Percentiles rank a stretch among this genome's conserved stretches.
Evolutionary conservation across 2,797 vertebrate species (phyloP).

Genomic region (Heteromormyrus szaboi): DNA sequence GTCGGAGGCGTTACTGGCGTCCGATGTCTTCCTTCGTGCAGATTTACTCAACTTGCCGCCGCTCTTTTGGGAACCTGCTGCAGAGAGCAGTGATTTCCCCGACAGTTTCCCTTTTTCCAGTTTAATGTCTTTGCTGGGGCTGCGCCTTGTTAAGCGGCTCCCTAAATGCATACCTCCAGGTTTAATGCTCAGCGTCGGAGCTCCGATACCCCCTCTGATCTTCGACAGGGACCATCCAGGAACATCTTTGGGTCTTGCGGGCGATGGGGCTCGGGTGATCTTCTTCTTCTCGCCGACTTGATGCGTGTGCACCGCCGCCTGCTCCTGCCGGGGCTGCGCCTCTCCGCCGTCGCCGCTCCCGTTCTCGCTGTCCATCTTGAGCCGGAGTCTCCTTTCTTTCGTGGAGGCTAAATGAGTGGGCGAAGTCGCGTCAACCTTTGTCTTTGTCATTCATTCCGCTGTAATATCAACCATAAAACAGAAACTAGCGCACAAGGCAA

Average conservation of each 20-base stretch:
- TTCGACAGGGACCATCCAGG: conserved; percentile 84
- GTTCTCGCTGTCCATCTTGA: conserved; percentile 68
- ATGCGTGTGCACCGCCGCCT: conserved; percentile 35
- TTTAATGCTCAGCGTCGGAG: conserved; percentile 58
- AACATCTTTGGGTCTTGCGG: conserved; percentile 85
- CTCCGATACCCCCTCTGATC: conserved; percentile 68
- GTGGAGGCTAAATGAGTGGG: conserved; percentile 63
- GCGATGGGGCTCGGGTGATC: conserved; percentile 80
- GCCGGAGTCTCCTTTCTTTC: conserved; percentile 64
- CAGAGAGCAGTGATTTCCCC: conserved; percentile 47
- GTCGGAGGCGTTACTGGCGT: conserved; percentile 58
- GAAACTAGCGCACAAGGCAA: conserved; percentile 40
- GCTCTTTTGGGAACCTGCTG: conserved; percentile 43
- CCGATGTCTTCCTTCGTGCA: conserved; percentile 60
- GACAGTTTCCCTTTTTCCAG: conserved; percentile 52
- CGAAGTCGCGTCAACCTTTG: conserved; percentile 68
- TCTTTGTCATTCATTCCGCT: conserved; percentile 76
- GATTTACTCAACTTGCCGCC: conserved; percentile 51
- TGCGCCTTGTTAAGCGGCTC: conserved; percentile 62
- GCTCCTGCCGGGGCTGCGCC: conserved; percentile 39
- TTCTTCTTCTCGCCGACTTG: conserved; percentile 70
- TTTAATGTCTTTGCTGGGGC: conserved; percentile 61
- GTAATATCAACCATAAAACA: conserved; percentile 36
- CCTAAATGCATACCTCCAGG: conserved; percentile 63
- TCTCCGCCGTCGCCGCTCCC: conserved; percentile 53